Evolutionary conservation across 2,888 invertebrate species (phyloP).

Genomic region (Hyles lineata): DNA sequence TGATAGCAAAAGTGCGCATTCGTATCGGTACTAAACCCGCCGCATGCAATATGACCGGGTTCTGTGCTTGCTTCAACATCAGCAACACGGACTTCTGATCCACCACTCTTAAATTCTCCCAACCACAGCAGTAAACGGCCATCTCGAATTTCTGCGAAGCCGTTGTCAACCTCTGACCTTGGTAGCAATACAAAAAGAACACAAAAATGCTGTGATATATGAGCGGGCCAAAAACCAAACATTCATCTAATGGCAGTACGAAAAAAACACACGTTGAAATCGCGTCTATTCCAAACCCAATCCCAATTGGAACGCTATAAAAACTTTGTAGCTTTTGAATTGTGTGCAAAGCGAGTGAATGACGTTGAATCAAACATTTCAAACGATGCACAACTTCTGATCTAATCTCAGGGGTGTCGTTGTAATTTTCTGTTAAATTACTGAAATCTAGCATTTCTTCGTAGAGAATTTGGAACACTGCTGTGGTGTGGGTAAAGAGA

Average conservation of each 20-base stretch:
- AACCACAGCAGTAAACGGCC: slow-evolving; percentile 55
- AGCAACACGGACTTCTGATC: slow-evolving; percentile 49
- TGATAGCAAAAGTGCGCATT: slow-evolving; percentile 52
- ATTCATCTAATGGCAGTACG: slow-evolving; percentile 49
- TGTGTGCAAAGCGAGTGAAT: slow-evolving; percentile 45
- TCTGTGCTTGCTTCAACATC: slow-evolving; percentile 54
- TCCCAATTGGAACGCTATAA: slow-evolving; percentile 46
- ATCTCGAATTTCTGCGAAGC: slow-evolving; percentile 54
- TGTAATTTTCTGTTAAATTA: slow-evolving; percentile 33
- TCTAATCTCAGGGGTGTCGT: slow-evolving; percentile 36
- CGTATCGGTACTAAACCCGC: slow-evolving; percentile 52
- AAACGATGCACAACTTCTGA: slow-evolving; percentile 39
- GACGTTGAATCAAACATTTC: slow-evolving; percentile 44
- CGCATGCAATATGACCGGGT: slow-evolving; percentile 51
- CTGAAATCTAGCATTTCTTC: slow-evolving; percentile 47
- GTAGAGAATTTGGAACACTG: slow-evolving; percentile 48
- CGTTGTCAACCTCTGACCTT: slow-evolving; percentile 55
- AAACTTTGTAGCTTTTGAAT: slow-evolving; percentile 49
- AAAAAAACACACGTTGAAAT: slow-evolving; percentile 53
- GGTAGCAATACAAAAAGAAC: slow-evolving; percentile 56
- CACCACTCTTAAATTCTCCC: slow-evolving; percentile 51
- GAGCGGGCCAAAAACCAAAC: slow-evolving; percentile 49
- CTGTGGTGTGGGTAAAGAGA: slow-evolving; percentile 51
- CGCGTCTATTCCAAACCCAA: slow-evolving; percentile 47
- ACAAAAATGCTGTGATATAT: slow-evolving; percentile 46